Evolutionary conservation across 2,888 invertebrate genomes (phyloP).

Genomic region (Sycophila texana): DNA sequence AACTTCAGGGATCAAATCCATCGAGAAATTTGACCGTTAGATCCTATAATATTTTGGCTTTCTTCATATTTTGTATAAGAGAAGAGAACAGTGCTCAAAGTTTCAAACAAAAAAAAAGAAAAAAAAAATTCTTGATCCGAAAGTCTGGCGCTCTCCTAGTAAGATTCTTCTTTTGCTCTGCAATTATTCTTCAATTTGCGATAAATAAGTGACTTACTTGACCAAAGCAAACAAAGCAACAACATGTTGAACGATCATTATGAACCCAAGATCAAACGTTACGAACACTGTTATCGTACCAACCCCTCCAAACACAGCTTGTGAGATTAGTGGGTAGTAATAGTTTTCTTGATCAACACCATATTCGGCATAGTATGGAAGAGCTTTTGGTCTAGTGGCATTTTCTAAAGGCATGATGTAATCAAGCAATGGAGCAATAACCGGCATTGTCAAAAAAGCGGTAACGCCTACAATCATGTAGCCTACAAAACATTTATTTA

Average conservation of each 20-base stretch:
- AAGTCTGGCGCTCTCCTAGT: too few species aligned
- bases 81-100: too few species aligned
- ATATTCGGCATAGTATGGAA: slow-evolving; percentile 44
- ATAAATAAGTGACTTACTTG: not conserved
- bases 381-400: not conserved
- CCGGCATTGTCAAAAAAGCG: not conserved
- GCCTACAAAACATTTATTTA: not conserved
- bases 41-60: too few species aligned
- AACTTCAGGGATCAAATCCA: too few species aligned
- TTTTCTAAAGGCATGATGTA: slow-evolving; percentile 23
- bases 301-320: slow-evolving; percentile 23
- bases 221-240: slow-evolving; percentile 17
- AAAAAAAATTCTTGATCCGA: too few species aligned
- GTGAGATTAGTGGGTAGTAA: slow-evolving; percentile 24
- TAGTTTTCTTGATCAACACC: slow-evolving; percentile 31
- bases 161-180: too few species aligned
- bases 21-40: too few species aligned
- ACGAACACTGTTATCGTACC: slow-evolving; percentile 10
- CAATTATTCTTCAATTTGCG: too few species aligned
- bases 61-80: too few species aligned
- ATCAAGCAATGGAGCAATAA: slow-evolving; percentile 15
- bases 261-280: slow-evolving; percentile 27
- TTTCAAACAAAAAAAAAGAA: too few species aligned
- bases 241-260: slow-evolving; percentile 9
- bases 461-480: not conserved